Base-by-base conservation (phyloP, 2,113 vertebrate species). In the Beaufortia kweichowensis region DNA sequence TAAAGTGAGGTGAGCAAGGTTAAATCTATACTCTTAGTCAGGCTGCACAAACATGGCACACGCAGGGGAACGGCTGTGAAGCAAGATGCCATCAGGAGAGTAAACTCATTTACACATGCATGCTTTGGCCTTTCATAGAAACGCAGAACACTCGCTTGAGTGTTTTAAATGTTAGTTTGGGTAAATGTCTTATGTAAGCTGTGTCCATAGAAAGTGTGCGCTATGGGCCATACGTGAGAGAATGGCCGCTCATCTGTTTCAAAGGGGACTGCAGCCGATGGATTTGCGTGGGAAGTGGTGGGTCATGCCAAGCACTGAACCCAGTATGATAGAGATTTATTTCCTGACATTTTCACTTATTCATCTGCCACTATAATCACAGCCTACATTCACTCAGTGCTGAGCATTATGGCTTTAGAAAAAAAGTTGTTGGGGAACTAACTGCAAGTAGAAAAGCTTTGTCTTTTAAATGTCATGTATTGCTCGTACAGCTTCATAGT, bases 21-120 rank as follows among this genome's bases (percentile, higher is more conserved):
- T 80, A 84, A 82, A 84, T 78, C 80, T 75, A 78, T 82, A 80
- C 64, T 69, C 71, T 72, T 67, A 66, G 69, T 78, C 80, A 78
- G 61, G 78, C 71, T 63, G 69, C 75, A 33, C n/a, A 64, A 71
- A 63, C 33, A 50, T 4, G 29, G 41, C 11, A 19, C 21, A 24
- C 8, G 50, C 46, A 29, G 56, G 46, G 23, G 61, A 33, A 59
- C 17, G 17, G 50, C 63, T 3, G 23, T 29, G 46, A 43, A 62
- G 71, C 39, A 46, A 61, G 71, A 61, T 48, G 26, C 46, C 39
- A 48, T 70, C 15, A 57, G 53, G 24, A 24, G 71, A 60, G 24
- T 46, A 48, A 61, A 31, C 35, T 43, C 28, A 46, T 74, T 56
- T 61, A 17, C 57, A 74, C 57, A 74, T 61, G 39, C 70, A 46